phyloP scores from a whole-genome alignment of 2,113 vertebrate genomes.

The Microcebus lehilahytsara region DNA sequence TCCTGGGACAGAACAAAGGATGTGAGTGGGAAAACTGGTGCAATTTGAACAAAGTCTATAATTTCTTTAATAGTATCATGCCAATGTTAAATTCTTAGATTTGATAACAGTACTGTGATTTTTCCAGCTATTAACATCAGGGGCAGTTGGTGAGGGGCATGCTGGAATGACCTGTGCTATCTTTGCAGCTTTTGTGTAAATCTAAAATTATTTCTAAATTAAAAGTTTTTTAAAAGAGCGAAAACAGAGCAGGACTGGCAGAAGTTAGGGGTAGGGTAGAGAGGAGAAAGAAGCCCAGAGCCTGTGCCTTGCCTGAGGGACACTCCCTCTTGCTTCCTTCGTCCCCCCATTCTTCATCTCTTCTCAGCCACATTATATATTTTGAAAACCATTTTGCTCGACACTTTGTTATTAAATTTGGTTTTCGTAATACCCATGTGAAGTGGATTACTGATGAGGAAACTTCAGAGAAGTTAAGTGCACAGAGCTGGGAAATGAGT shows the following conservation, averaged over 20 bases:
- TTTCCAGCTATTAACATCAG: neutral
- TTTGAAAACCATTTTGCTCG: neutral
- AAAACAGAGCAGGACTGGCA: neutral
- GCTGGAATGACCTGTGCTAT: neutral
- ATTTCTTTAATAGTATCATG: neutral
- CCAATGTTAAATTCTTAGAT: neutral
- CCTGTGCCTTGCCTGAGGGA: neutral
- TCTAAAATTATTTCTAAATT: constrained; percentile 44
- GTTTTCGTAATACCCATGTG: neutral
- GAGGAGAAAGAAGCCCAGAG: neutral
- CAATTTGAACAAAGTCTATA: neutral
- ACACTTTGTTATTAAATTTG: neutral
- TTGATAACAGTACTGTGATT: neutral
- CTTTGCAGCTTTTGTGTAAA: neutral
- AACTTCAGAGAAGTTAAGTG: neutral
- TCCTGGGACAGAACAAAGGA: neutral
- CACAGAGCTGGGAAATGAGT: neutral
- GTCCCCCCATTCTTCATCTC: neutral
- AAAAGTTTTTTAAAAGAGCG: neutral
- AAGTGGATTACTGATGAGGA: neutral
- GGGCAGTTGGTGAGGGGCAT: neutral
- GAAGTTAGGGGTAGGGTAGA: neutral
- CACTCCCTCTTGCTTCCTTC: neutral
- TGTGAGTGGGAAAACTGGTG: neutral
- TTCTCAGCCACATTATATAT: neutral